Base-by-base conservation (phyloP, 2,797 vertebrate genomes). In the Oophaga sylvatica region DNA sequence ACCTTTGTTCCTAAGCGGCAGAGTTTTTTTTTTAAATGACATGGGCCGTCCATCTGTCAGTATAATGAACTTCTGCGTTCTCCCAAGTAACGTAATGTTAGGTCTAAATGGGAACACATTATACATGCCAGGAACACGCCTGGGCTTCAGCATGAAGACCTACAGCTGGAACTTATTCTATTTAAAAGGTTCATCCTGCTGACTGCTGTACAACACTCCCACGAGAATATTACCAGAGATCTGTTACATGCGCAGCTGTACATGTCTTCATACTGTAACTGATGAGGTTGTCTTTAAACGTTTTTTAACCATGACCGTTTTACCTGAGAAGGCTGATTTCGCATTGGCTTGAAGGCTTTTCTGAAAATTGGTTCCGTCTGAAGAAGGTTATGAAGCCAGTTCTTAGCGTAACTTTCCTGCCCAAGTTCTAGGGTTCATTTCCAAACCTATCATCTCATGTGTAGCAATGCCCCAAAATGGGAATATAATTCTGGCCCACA, bases 181-280 rank as follows among this genome's bases (percentile, higher is more conserved):
- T 90, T 82, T 63, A 84, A 84, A 48, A 62, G 0, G 35, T 22
- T 83, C 80, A 70, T 80, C 86, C 60, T 81, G 77, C 70, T 80
- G 87, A 67, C 86, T 90, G 59, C 78, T 71, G 41, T 29, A 70
- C 89, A 70, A 53, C 56, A 59, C 70, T 91, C 87, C 82, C 89
- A 77, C 0, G 8, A 77, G 91, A 53, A 75, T 45, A 80, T 56
- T 45, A 65, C 80, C 81, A 67, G 86, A 35, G 90, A 81, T 90
- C 89, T 80, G 26, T 92, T 91, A 89, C 88, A 85, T 0, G 1
- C 79, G 65, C 90, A 90, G 89, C 88, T 90, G 87, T 0, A 0
- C 85, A 77, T 83, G 75, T 87, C 63, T 0, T 0, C 86, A 85
- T 85, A 86, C 83, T 86, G 80, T 0, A 0, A 80, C 65, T 0